Evolutionary conservation across 2,113 vertebrate genomes (phyloP).

Genomic region (Mus pahari): DNA sequence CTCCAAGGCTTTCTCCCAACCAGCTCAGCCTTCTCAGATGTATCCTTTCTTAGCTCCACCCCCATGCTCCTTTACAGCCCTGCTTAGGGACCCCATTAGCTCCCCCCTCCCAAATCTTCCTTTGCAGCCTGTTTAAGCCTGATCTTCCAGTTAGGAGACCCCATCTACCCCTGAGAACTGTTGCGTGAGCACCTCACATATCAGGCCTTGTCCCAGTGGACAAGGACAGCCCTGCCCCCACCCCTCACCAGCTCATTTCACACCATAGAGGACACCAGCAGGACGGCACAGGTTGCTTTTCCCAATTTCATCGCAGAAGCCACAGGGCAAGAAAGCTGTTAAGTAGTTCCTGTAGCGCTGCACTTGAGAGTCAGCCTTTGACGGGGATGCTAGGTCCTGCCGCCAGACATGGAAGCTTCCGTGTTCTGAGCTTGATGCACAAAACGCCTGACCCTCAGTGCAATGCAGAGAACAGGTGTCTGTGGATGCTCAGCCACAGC

Average conservation of each 20-base stretch:
- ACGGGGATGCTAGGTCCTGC: not conserved
- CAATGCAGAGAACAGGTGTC: not conserved
- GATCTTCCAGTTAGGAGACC: rapidly evolving
- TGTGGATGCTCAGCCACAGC: not conserved
- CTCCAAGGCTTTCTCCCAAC: too few relatives aligned
- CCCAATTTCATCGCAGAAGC: rapidly evolving
- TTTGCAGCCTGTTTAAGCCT: not conserved
- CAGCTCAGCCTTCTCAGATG: not conserved
- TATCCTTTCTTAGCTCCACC: not conserved
- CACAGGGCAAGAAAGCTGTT: not conserved
- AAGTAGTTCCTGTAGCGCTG: not conserved
- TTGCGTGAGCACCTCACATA: too few relatives aligned
- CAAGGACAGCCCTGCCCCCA: not conserved
- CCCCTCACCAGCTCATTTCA: rapidly evolving
- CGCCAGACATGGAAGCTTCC: not conserved
- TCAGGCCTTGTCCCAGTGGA: rapidly evolving
- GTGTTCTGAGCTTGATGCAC: not conserved
- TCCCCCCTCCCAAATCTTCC: not conserved
- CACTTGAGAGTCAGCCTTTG: not conserved
- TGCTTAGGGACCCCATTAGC: rapidly evolving
- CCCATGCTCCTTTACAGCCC: too few relatives aligned
- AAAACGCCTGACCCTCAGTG: not conserved
- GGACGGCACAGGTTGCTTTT: rapidly evolving
- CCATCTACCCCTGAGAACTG: not conserved
- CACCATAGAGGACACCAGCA: rapidly evolving